Evolutionary conservation across 35 echinoderm and acorn worm genomes (phyloP).

Genomic region (Patiria miniata): DNA sequence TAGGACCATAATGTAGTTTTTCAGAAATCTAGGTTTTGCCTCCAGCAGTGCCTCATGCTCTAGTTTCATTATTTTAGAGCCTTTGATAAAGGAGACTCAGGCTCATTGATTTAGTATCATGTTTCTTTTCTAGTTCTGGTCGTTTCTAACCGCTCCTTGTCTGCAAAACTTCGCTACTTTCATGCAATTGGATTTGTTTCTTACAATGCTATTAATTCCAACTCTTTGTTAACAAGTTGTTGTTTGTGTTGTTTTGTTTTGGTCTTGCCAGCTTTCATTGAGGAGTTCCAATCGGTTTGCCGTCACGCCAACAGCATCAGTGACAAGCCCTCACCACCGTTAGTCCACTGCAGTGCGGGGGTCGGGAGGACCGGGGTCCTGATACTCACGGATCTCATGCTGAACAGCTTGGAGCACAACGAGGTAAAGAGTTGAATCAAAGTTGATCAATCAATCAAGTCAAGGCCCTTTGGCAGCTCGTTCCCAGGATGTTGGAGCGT

Average conservation of each 20-base stretch:
- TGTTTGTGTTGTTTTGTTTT: neutral
- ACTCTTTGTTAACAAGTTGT: neutral
- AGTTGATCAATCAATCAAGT: too few species aligned
- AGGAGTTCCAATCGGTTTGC: slow-evolving; percentile 98
- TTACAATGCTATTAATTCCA: neutral
- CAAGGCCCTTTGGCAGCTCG: too few species aligned
- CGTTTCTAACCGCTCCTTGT: too few species aligned
- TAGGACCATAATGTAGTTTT: too few species aligned
- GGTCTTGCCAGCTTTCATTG: slow-evolving; percentile 78
- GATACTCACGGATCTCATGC: slow-evolving; percentile 82
- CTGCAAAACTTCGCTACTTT: too few species aligned
- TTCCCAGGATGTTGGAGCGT: slow-evolving; percentile 86
- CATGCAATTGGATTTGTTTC: too few species aligned
- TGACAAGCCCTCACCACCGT: slow-evolving; percentile 69
- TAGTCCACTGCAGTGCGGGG: slow-evolving; percentile 92
- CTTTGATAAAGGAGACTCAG: too few species aligned
- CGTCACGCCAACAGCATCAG: slow-evolving; percentile 95
- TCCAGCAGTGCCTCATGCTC: too few species aligned
- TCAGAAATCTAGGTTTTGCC: too few species aligned
- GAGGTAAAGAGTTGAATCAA: slow-evolving; percentile 56
- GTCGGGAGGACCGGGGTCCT: slow-evolving; percentile 86
- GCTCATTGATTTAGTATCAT: too few species aligned
- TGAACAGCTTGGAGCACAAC: slow-evolving; percentile 93
- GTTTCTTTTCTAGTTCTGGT: too few species aligned
- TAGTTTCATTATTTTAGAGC: too few species aligned